A percentile compares a stretch with the other conserved stretches of the same genome.
These are phyloP conservation scores for Tangara arthus DNA, from an alignment of 2,797 vertebrate species.

Conservation along the genomic window DNA sequence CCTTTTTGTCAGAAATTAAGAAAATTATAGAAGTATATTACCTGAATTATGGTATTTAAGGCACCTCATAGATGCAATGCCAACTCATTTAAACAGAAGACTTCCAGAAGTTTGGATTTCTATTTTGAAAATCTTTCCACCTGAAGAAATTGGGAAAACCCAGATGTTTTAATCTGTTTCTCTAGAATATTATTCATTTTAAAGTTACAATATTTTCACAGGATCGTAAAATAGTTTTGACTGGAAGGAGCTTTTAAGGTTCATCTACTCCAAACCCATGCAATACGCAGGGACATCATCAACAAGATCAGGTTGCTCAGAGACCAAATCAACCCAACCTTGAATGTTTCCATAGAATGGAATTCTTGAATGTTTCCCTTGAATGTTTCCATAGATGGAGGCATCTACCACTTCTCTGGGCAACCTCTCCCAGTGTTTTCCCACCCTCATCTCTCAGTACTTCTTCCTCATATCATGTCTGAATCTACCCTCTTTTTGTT, in stretches of 20 bases:
- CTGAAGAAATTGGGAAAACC: background rate
- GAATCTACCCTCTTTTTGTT: background rate
- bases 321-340: fast-evolving
- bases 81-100: background rate
- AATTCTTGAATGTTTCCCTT: no score
- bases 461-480: background rate
- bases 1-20: background rate
- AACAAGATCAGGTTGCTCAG: background rate
- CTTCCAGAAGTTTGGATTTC: background rate
- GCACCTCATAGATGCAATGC: background rate
- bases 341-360: no score
- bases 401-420: background rate
- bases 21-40: background rate
- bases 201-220: background rate
- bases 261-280: background rate
- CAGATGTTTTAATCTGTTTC: background rate
- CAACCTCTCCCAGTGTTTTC: background rate
- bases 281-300: background rate
- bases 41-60: background rate
- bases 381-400: background rate
- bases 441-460: background rate
- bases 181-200: background rate
- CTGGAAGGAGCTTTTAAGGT: background rate
- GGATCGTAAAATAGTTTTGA: background rate
- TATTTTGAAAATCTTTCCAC: background rate